Conservation (phyloP, 2,888 invertebrate genomes). For the Apodemia duryi region DNA sequence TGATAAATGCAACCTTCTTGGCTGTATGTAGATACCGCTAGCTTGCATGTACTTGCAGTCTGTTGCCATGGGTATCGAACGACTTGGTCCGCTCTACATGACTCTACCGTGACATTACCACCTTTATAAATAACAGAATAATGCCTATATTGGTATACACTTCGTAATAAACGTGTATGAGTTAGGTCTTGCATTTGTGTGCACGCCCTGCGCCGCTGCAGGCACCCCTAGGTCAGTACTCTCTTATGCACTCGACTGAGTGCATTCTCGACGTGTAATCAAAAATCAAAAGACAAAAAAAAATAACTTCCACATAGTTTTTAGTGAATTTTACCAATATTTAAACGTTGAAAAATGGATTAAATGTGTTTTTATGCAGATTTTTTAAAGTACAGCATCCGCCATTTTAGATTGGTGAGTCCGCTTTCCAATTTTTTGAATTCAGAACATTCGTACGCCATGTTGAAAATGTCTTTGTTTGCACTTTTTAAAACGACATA, state of each 20-base stretch:
- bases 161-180: constrained; percentile 27
- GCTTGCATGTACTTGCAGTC: constrained; percentile 32
- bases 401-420: constrained; percentile 58
- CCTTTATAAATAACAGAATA: constrained; percentile 15
- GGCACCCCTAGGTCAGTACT: constrained; percentile 48
- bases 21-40: constrained; percentile 20
- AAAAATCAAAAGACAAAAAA: constrained; percentile 33
- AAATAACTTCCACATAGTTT: constrained; percentile 17
- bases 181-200: constrained; percentile 32
- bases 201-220: constrained; percentile 45
- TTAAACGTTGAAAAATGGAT: constrained; percentile 21
- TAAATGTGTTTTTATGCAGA: constrained; percentile 17
- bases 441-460: constrained; percentile 35
- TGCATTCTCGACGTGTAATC: constrained; percentile 38
- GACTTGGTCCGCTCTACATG: constrained; percentile 25
- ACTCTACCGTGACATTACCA: constrained; percentile 12
- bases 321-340: constrained; percentile 23
- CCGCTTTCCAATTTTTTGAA: constrained; percentile 49
- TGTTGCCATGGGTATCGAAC: constrained; percentile 35
- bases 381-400: constrained; percentile 33
- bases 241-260: constrained; percentile 41
- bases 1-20: constrained; percentile 19
- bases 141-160: constrained; percentile 20
- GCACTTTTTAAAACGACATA: constrained; percentile 27
- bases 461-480: constrained; percentile 37